Percentiles rank a stretch among this genome's conserved stretches.
These are phyloP conservation scores for Amia ocellicauda DNA, from an alignment of 2,113 vertebrate genomes.

Conservation along the genomic window DNA sequence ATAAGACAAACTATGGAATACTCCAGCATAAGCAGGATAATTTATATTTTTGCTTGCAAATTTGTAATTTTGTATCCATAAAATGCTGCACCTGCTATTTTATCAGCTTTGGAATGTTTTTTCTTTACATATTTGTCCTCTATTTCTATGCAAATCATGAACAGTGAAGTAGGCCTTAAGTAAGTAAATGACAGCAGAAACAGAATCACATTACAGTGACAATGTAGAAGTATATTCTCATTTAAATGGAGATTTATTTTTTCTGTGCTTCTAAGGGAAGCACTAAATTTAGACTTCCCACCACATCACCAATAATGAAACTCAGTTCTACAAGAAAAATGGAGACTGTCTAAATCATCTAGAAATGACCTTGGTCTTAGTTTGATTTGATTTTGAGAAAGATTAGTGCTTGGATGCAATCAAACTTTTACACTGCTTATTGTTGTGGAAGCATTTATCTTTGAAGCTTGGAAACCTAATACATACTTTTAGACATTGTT, in stretches of 20 bases:
- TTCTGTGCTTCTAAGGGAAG: background rate
- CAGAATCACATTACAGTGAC: constrained; percentile 54
- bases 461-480: no score
- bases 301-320: constrained; percentile 10
- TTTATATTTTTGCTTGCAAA: no score
- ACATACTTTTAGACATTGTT: no score
- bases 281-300: constrained; percentile 9
- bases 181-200: constrained; percentile 46
- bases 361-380: constrained; percentile 27
- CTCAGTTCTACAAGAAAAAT: background rate
- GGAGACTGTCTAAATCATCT: background rate
- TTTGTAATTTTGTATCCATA: no score
- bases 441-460: no score
- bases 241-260: constrained; percentile 4
- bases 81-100: no score
- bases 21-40: no score
- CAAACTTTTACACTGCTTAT: no score
- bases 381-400: constrained; percentile 24
- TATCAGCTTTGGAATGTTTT: no score
- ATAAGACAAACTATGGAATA: no score
- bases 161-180: constrained; percentile 33
- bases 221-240: constrained; percentile 29
- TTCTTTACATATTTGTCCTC: no score
- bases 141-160: background rate
- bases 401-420: background rate